Evolutionary conservation across 1,140 invertebrate genomes (phyloP), one percentile per base, ranked within the genome.

Genomic region (Bombus ignitus): DNA sequence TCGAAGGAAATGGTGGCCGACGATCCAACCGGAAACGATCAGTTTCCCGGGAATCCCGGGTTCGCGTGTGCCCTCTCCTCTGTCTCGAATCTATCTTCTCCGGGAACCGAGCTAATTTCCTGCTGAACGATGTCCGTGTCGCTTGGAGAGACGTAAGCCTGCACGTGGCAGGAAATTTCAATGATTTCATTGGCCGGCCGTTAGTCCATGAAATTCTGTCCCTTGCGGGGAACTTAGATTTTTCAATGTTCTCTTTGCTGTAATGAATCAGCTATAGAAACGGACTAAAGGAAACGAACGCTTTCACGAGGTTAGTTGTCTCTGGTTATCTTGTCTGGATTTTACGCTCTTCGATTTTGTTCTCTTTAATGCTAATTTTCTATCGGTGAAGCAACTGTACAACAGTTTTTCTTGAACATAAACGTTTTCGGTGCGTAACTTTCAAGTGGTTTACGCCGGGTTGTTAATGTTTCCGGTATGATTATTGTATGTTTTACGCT

Each of bases 11-110:
- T 53, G 62, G 68, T 3, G 47, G 44, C 10, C 28, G 22, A 35
- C 44, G 59, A 71, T 37, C 13, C 70, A 71, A 87, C 83, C 89
- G 87, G 89, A 91, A 91, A 79, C 89, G 85, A 86, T 85, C 83
- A 76, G 87, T 87, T 91, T 90, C 84, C 71, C 59, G 80, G 59
- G 44, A 65, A 70, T 89, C 70, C 78, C 12, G 22, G 44, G 22
- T 65, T 77, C 35, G 62, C 72, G 73, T 77, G 62, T 62, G 25
- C 10, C 35, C 6, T n/a, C 70, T 76, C 59, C 44, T 53, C 71
- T 74, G 68, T 78, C 12, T 35, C 76, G 71, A 75, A 77, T 80
- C 77, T 68, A 83, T 78, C 82, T 66, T 88, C 79, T 37, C 25
- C 18, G 62, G 22, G 47, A 73, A 65, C 71, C 76, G 76, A 75